A percentile compares a stretch with the other conserved stretches of the same genome.
Evolutionary conservation across 2,797 vertebrate genomes (phyloP).

Genomic region (Microctenopoma lineatum): DNA sequence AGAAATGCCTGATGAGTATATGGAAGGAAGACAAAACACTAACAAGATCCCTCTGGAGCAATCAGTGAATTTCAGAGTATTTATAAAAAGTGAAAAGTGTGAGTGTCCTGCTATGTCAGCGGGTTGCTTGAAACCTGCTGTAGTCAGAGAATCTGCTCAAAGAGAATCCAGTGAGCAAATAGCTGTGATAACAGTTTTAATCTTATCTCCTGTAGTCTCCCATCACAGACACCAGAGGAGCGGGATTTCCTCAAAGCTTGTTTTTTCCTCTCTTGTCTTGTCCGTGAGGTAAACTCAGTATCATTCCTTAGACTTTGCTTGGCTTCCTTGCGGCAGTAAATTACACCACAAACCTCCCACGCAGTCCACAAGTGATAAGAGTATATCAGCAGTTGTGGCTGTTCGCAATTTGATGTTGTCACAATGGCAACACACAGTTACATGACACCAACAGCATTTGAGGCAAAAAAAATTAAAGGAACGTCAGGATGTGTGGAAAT

Average conservation of each 20-base stretch:
- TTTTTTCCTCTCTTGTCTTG: slow-evolving; percentile 16
- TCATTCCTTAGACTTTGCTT: slow-evolving; percentile 74
- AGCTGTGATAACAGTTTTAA: slow-evolving; percentile 29
- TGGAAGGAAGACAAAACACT: not conserved
- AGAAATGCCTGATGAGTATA: not conserved
- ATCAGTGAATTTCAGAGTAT: not conserved
- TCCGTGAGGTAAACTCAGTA: slow-evolving; percentile 23
- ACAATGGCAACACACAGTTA: slow-evolving; percentile 35
- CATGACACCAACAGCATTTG: not conserved
- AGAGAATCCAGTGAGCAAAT: slow-evolving; percentile 18
- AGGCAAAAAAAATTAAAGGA: slow-evolving; percentile 5
- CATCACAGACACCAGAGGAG: not conserved
- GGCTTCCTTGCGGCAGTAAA: slow-evolving; percentile 58
- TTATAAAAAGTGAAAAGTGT: not conserved
- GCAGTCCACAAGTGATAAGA: slow-evolving; percentile 69
- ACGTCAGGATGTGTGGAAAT: slow-evolving; percentile 22
- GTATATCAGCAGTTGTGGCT: slow-evolving; percentile 50
- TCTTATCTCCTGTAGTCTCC: slow-evolving; percentile 44
- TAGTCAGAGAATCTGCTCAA: slow-evolving; percentile 24
- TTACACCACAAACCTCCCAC: slow-evolving; percentile 71
- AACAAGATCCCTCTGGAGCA: not conserved
- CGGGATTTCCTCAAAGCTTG: slow-evolving; percentile 23
- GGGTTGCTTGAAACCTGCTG: slow-evolving; percentile 34
- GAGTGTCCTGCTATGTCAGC: not conserved
- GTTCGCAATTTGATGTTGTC: slow-evolving; percentile 42